Base-by-base conservation (phyloP, 1,140 invertebrate genomes). In the Drosophila sechellia region DNA sequence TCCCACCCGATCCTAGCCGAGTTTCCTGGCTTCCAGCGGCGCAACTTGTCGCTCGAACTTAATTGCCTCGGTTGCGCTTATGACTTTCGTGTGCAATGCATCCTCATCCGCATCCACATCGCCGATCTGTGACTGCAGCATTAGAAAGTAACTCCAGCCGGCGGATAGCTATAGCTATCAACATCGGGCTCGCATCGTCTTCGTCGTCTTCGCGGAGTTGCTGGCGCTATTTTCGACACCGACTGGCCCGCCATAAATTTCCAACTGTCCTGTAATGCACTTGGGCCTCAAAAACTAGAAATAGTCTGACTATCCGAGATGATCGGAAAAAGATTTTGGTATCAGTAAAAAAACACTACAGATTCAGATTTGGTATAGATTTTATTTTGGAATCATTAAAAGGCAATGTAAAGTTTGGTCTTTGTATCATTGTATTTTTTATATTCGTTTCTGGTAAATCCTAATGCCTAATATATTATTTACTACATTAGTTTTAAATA, bases 21-120 rank as follows among this genome's bases (percentile, higher is more conserved):
- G 75, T 79, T 73, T 77, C 81, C 81, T 73, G 84, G 84, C 84
- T 84, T 89, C 84, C 84, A 89, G 69, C 84, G 66, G 84, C 68
- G 84, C 84, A 89, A 89, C 84, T 89, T 89, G 84, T 89, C 84
- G 84, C 84, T 89, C 79, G 77, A 84, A 84, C 84, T 89, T 89
- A 89, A 89, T 89, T 89, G 84, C 84, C 79, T 84, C 72, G 77
- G 73, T 64, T 89, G 85, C 84, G 84, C 84, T 89, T 89, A 89
- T 89, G 84, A 89, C 84, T 89, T 80, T 89, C 84, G 84, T 89
- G 84, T 79, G 84, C 84, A 89, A 80, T 89, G 81, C 84, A 89
- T 80, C 79, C 79, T 76, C 74, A 68, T 63, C 58, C 64, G 40
- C 60, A 54, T 66, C 59, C 57, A 42, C 74, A 57, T 60, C 46